A percentile compares a stretch with the other conserved stretches of the same genome.
Conservation (phyloP, 2,797 vertebrate genomes). For the Phrynocephalus forsythii region DNA sequence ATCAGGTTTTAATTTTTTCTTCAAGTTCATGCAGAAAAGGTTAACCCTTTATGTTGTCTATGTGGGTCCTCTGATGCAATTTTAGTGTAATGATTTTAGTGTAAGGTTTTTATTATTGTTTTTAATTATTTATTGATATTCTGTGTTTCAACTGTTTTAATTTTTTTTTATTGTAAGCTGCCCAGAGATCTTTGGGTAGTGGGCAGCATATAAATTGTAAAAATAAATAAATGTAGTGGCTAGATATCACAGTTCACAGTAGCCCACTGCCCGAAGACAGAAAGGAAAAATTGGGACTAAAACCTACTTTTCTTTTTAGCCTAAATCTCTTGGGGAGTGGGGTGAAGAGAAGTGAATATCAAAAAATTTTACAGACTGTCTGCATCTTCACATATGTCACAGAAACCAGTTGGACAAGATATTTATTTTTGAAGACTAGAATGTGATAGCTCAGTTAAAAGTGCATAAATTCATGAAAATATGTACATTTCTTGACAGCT, state of each 20-base stretch:
- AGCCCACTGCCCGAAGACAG: background rate
- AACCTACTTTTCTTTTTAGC: background rate
- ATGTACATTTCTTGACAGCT: background rate
- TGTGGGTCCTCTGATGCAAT: no score
- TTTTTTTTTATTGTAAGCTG: no score
- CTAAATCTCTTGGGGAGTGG: background rate
- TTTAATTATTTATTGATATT: no score
- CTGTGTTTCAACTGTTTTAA: no score
- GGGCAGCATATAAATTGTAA: no score
- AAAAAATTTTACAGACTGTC: conserved; percentile 35
- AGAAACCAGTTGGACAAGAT: conserved; percentile 39
- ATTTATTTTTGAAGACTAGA: conserved; percentile 51
- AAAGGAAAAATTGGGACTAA: background rate
- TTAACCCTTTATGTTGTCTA: background rate
- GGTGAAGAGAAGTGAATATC: background rate
- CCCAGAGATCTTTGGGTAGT: no score
- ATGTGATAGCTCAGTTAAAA: conserved; percentile 39
- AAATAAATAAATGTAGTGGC: background rate
- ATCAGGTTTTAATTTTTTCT: background rate
- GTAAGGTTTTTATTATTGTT: no score
- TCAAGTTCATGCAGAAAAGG: background rate
- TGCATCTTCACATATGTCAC: conserved; percentile 10
- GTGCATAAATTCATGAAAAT: conserved; percentile 29
- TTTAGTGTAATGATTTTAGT: no score
- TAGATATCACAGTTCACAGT: background rate